Percentiles rank a stretch among this genome's conserved stretches.
Evolutionary conservation across 2,797 vertebrate genomes (phyloP).

Genomic region (Pipistrellus pygmaeus): DNA sequence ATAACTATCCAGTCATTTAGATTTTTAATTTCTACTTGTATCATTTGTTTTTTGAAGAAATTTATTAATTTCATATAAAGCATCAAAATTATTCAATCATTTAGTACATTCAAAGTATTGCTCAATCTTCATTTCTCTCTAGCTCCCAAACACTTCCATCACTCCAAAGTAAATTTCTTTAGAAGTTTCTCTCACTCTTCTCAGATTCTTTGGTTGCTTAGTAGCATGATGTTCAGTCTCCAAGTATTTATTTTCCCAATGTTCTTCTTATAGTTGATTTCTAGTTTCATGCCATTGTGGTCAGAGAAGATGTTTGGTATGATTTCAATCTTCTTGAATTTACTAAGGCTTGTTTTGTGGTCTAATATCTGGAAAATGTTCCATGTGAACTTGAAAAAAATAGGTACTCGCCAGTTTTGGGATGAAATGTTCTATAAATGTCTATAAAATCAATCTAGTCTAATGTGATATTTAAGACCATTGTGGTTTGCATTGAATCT

Average conservation of each 20-base stretch:
- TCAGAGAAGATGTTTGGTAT: neutral
- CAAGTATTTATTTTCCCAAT: neutral
- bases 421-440: neutral
- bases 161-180: neutral
- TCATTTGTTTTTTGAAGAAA: neutral
- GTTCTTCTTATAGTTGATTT: neutral
- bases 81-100: neutral
- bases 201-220: neutral
- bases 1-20: neutral
- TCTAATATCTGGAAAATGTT: neutral
- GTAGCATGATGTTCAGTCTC: neutral
- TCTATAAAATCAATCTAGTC: neutral
- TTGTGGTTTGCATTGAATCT: neutral
- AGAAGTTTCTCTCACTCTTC: neutral
- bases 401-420: neutral
- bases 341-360: neutral
- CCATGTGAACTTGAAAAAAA: neutral
- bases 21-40: neutral
- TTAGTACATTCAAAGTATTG: neutral
- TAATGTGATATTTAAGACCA: neutral
- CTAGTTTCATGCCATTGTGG: neutral
- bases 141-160: neutral
- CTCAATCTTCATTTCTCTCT: neutral
- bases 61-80: neutral
- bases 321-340: neutral